phyloP scores from a whole-genome alignment of 2,888 invertebrate species.

The Panzeria rudis region DNA sequence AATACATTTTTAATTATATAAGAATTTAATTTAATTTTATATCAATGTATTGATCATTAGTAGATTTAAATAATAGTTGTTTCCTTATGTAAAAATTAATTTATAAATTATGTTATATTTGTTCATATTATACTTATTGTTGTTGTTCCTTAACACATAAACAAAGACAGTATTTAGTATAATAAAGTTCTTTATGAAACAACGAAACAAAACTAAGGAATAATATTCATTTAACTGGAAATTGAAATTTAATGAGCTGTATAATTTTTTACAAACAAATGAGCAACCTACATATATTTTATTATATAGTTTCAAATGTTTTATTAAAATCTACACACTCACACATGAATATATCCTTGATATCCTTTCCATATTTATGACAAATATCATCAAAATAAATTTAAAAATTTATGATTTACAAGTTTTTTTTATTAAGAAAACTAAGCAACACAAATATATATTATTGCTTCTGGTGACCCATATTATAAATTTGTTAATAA shows the following conservation, averaged over 20 bases:
- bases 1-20: too few relatives aligned
- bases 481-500: conserved; percentile 28
- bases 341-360: background rate
- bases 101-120: conserved; percentile 33
- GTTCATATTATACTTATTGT: background rate
- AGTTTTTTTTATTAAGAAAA: background rate
- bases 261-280: conserved; percentile 78
- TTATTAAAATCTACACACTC: conserved; percentile 7
- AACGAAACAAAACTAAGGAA: conserved; percentile 39
- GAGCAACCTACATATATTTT: conserved; percentile 73
- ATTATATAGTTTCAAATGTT: conserved; percentile 29
- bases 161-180: background rate
- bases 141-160: conserved; percentile 3
- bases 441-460: background rate
- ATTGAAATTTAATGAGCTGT: conserved; percentile 81
- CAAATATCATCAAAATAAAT: conserved; percentile 62
- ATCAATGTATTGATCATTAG: background rate
- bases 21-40: background rate
- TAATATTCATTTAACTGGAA: conserved; percentile 78
- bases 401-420: conserved; percentile 10
- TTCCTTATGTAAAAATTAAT: conserved; percentile 13
- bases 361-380: conserved; percentile 51
- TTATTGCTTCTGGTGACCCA: conserved; percentile 47
- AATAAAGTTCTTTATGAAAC: conserved; percentile 46
- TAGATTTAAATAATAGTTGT: conserved; percentile 8